Conservation (phyloP, 2,888 invertebrate species). For the Acleris emargana region DNA sequence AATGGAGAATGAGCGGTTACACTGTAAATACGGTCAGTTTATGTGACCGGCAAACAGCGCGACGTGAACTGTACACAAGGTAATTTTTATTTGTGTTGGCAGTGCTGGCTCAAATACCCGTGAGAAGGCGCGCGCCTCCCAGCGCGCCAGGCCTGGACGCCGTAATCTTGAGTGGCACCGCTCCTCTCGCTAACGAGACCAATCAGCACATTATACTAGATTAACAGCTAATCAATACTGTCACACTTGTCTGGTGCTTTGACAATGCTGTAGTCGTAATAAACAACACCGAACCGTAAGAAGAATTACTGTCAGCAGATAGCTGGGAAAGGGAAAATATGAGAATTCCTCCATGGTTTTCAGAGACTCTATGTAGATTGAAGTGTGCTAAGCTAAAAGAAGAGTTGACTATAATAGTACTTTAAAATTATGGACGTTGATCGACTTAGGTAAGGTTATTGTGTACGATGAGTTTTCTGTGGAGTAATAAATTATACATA, state of each 20-base stretch:
- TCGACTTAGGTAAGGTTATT: background rate
- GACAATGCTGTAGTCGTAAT: conserved; percentile 12
- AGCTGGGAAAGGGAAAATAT: too few species aligned
- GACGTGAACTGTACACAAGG: conserved; percentile 82
- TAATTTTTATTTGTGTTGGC: conserved; percentile 76
- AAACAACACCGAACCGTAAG: background rate
- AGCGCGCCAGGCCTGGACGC: conserved; percentile 35
- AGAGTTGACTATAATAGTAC: too few species aligned
- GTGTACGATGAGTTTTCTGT: background rate
- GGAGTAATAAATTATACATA: conserved; percentile 15
- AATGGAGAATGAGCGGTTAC: conserved; percentile 76
- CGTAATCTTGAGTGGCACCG: conserved; percentile 75
- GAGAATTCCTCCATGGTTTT: too few species aligned
- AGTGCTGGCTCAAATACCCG: conserved; percentile 78
- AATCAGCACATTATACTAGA: conserved; percentile 63
- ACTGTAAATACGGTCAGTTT: conserved; percentile 78
- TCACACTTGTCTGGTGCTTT: conserved; percentile 26
- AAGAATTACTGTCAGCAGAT: too few species aligned
- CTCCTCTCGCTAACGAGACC: conserved; percentile 50
- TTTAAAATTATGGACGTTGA: too few species aligned
- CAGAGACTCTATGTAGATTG: too few species aligned
- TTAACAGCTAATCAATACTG: conserved; percentile 56
- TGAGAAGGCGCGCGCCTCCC: conserved; percentile 71
- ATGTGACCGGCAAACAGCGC: conserved; percentile 76
- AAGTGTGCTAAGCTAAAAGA: too few species aligned